These are phyloP conservation scores for Lasioglossum villosulum DNA, from an alignment of 2,888 invertebrate genomes.

Conservation along the genomic window DNA sequence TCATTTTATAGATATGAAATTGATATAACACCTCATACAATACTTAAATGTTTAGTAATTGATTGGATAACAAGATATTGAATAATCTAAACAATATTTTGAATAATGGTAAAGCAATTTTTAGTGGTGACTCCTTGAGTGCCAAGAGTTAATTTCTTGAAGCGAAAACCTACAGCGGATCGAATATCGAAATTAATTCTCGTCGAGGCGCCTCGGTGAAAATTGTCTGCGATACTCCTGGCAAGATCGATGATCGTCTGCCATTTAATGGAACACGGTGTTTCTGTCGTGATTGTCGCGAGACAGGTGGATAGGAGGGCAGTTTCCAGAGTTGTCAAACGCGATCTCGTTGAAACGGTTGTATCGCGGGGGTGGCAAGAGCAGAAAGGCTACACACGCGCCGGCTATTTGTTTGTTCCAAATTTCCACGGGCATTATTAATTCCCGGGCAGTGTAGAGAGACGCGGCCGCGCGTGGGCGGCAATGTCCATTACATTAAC, in stretches of 20 bases:
- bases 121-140: too few relatives aligned
- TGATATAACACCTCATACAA: too few relatives aligned
- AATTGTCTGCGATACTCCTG: neutral
- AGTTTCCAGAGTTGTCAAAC: neutral
- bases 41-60: too few relatives aligned
- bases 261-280: neutral
- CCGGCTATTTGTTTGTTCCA: conserved; percentile 41
- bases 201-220: neutral
- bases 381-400: neutral
- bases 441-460: conserved; percentile 42
- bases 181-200: too few relatives aligned
- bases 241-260: neutral
- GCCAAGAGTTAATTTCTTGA: too few relatives aligned
- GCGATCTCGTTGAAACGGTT: neutral
- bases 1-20: too few relatives aligned
- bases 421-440: conserved; percentile 53
- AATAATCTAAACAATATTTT: too few relatives aligned
- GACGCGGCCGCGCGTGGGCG: conserved; percentile 17
- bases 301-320: neutral
- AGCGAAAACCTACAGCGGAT: too few relatives aligned
- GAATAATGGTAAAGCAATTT: too few relatives aligned
- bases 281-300: neutral
- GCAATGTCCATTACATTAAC: conserved; percentile 53
- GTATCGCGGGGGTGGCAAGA: neutral
- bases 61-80: too few relatives aligned